Evolutionary conservation across 1,140 invertebrate species (phyloP), one percentile per base, ranked within the genome.

Genomic region (Sesamia nonagrioides): DNA sequence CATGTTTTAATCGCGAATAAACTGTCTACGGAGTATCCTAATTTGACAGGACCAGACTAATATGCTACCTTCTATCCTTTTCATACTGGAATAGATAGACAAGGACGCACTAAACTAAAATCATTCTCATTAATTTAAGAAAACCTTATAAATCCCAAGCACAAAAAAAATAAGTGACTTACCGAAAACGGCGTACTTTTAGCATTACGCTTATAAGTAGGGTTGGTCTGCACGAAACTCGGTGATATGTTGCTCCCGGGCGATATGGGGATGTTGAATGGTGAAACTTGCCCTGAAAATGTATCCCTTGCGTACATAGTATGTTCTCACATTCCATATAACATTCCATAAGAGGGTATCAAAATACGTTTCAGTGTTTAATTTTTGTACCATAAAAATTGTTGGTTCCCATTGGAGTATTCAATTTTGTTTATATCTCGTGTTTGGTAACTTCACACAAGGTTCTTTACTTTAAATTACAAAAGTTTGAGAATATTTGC

Each of bases 131-230:
- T n/a, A n/a, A n/a, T n/a, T n/a, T 27, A 27, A 27, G 27, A 1
- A 27, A 27, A 1, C 27, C 27, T 27, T 27, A 27, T 27, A 27
- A 27, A 27, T 27, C 27, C 27, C 3, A 27, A 27, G 2, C 37
- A 1, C 37, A 40, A 40, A 40, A 40, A 40, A 8, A 40, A 40
- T 40, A 54, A 45, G 40, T 17, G 18, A 88, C 91, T 89, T 84
- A 93, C 93, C 69, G 83, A 86, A 60, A 90, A 94, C 0, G 93
- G 93, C 9, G 93, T 94, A 72, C 92, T 94, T 69, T 94, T 94
- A 7, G 93, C 90, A 3, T 88, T 80, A 50, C 92, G 82, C 73
- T 94, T 94, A 77, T 85, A 93, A 0, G 89, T 85, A 7, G 91
- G 91, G 21, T 90, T 89, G 7, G 88, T 83, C 73, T 93, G 91